Percentiles rank a stretch among this genome's conserved stretches.
These are phyloP conservation scores for Macrotrachela quadricornifera DNA, from an alignment of 1,140 invertebrate genomes.

Conservation along the genomic window DNA sequence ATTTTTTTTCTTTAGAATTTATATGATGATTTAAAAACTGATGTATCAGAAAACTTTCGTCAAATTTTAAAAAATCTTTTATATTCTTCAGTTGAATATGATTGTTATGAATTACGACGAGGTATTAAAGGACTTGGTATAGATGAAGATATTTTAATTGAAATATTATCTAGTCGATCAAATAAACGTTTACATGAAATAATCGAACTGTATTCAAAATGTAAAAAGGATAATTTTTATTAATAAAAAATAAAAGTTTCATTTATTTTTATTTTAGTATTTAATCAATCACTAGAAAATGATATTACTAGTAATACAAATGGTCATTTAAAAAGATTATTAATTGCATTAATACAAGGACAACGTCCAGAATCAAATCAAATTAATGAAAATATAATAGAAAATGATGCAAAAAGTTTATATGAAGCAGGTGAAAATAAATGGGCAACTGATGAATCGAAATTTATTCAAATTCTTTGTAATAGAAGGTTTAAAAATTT, in stretches of 20 bases:
- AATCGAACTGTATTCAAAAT: constrained; percentile 51
- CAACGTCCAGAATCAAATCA: constrained; percentile 20
- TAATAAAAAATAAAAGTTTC: background rate
- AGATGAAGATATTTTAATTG: constrained; percentile 56
- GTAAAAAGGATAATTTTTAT: constrained; percentile 38
- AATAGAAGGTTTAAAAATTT: constrained; percentile 9
- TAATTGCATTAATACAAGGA: constrained; percentile 39
- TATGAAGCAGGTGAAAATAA: constrained; percentile 33
- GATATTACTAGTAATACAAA: constrained; percentile 77
- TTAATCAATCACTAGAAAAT: constrained; percentile 55
- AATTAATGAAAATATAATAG: constrained; percentile 12
- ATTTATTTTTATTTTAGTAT: constrained; percentile 40
- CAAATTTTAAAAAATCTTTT: constrained; percentile 19
- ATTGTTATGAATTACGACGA: constrained; percentile 22
- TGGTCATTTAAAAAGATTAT: constrained; percentile 66
- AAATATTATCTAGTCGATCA: constrained; percentile 63
- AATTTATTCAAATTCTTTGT: constrained; percentile 23
- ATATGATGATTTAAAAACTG: constrained; percentile 26
- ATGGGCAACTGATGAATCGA: constrained; percentile 35
- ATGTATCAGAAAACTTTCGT: constrained; percentile 26
- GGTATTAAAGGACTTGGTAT: constrained; percentile 33
- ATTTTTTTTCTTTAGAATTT: constrained; percentile 18
- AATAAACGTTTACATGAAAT: constrained; percentile 63
- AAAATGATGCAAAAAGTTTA: constrained; percentile 25
- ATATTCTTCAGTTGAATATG: constrained; percentile 24